These are phyloP conservation scores for Anolis apletophallus DNA, from an alignment of 2,797 vertebrate species.

Conservation along the genomic window DNA sequence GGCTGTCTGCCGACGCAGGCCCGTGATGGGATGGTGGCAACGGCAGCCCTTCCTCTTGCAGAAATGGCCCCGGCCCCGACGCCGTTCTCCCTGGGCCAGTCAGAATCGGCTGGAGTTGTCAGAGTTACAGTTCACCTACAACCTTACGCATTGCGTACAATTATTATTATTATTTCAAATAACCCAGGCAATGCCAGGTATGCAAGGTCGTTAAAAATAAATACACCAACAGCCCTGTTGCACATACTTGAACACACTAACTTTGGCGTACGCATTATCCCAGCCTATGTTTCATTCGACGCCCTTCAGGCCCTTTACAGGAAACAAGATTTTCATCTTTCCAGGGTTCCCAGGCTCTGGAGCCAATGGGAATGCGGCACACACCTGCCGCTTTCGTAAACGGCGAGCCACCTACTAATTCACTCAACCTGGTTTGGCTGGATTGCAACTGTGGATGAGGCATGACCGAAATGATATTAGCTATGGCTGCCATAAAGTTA, in stretches of 20 bases:
- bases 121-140: too few relatives aligned
- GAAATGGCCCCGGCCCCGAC: too few relatives aligned
- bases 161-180: too few relatives aligned
- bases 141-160: too few relatives aligned
- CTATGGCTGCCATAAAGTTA: not conserved
- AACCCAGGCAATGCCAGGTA: too few relatives aligned
- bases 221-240: not conserved
- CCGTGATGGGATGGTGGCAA: too few relatives aligned
- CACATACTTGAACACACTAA: not conserved
- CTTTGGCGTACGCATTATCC: not conserved
- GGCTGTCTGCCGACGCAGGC: too few relatives aligned
- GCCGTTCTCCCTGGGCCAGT: too few relatives aligned
- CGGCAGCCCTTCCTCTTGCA: too few relatives aligned
- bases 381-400: not conserved
- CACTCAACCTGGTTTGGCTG: not conserved
- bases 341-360: not conserved
- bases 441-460: not conserved
- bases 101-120: too few relatives aligned
- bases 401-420: not conserved
- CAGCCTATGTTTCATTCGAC: slow-evolving; percentile 13
- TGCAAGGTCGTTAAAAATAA: not conserved
- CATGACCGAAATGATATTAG: not conserved
- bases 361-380: slow-evolving; percentile 11
- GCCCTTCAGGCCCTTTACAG: not conserved
- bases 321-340: slow-evolving; percentile 11